Conservation (phyloP, 1,140 invertebrate genomes). For the Ylistrum balloti region DNA sequence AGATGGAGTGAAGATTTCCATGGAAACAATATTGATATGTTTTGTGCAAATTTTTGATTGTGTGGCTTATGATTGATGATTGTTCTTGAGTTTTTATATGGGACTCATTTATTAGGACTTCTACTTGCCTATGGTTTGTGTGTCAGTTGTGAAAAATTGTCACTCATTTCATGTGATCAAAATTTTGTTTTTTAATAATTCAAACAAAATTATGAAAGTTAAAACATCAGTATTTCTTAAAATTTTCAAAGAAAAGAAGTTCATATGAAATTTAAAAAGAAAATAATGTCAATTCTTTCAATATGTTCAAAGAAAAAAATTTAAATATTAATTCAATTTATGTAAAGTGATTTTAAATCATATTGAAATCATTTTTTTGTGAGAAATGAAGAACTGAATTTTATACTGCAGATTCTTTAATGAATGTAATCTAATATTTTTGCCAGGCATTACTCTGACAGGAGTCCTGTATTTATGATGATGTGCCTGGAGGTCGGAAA, state of each 20-base stretch:
- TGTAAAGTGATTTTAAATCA: not conserved
- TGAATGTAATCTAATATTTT: not conserved
- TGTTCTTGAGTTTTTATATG: not conserved
- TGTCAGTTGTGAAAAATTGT: conserved; percentile 33
- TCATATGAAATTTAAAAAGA: not conserved
- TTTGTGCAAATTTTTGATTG: not conserved
- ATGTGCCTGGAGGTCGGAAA: not conserved
- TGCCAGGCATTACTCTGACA: not conserved
- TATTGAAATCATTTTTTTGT: not conserved
- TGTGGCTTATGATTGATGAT: not conserved
- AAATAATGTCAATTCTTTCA: too few relatives aligned
- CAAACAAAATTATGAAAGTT: not conserved
- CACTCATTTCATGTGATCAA: not conserved
- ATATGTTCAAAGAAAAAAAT: not conserved
- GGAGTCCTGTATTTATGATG: not conserved
- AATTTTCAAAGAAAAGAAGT: not conserved
- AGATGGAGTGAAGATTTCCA: conserved; percentile 27
- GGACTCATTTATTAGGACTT: not conserved
- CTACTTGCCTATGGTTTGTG: not conserved
- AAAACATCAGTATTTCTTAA: not conserved
- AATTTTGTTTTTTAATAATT: not conserved
- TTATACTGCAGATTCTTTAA: not conserved
- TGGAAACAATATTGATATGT: conserved; percentile 13
- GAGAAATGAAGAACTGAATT: not conserved
- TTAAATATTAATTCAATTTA: not conserved